phyloP scores from a whole-genome alignment of 2,797 vertebrate genomes.

The Coracias cyanogaster region DNA sequence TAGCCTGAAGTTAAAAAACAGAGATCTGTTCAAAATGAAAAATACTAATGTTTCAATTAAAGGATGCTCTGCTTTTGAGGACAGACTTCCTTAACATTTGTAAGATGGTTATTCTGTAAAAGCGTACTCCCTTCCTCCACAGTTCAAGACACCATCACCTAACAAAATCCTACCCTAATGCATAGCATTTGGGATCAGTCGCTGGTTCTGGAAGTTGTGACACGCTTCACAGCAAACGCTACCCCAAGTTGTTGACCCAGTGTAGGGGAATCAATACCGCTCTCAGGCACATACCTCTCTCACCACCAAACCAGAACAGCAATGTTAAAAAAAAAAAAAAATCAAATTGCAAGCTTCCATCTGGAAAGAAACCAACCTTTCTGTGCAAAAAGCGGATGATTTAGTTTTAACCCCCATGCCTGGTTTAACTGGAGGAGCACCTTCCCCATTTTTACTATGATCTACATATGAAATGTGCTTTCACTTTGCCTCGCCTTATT shows the following conservation, averaged over 20 bases:
- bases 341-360: neutral
- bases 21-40: neutral
- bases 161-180: neutral
- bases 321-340: neutral
- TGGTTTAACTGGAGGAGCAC: neutral
- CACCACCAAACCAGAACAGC: neutral
- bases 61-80: neutral
- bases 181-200: neutral
- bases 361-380: neutral
- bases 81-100: neutral
- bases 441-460: neutral
- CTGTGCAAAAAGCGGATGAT: neutral
- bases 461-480: accelerated
- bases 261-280: neutral
- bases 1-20: neutral
- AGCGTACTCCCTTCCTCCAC: neutral
- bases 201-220: neutral
- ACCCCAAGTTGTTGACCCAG: neutral
- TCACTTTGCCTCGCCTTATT: neutral
- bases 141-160: neutral
- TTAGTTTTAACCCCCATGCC: neutral
- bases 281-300: neutral
- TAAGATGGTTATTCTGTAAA: neutral
- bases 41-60: neutral
- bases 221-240: neutral